Evolutionary conservation across 2,113 vertebrate genomes (phyloP).

Genomic region (Empidonax traillii): DNA sequence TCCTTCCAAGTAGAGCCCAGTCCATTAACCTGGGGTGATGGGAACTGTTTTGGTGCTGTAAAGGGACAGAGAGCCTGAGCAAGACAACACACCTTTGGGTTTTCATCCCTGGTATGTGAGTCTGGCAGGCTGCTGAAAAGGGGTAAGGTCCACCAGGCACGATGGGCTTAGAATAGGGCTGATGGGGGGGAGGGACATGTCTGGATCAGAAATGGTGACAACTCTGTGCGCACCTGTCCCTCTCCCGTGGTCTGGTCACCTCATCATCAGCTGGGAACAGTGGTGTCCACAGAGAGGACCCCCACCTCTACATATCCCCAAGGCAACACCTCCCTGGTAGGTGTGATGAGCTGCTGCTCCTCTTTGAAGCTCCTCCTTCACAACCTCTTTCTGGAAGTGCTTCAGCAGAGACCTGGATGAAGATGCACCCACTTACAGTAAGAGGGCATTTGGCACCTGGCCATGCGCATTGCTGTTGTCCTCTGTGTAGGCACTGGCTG

Average conservation of each 20-base stretch:
- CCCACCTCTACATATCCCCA: background rate
- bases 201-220: background rate
- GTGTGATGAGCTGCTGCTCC: accelerated
- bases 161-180: background rate
- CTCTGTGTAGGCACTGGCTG: background rate
- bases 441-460: background rate
- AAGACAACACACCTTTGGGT: no score
- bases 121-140: background rate
- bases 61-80: background rate
- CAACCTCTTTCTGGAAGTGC: background rate
- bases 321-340: background rate
- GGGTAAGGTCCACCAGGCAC: background rate
- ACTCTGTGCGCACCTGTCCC: background rate
- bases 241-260: background rate
- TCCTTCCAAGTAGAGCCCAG: background rate
- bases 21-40: background rate
- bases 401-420: background rate
- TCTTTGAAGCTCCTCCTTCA: background rate
- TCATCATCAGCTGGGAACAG: background rate
- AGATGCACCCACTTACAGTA: background rate
- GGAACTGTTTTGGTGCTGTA: background rate
- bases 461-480: background rate
- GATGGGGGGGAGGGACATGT: background rate
- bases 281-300: background rate
- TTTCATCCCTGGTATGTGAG: accelerated